Percentiles rank a stretch among this genome's conserved stretches.
phyloP scores from a whole-genome alignment of 2,797 vertebrate genomes.

The Myotis planiceps region DNA sequence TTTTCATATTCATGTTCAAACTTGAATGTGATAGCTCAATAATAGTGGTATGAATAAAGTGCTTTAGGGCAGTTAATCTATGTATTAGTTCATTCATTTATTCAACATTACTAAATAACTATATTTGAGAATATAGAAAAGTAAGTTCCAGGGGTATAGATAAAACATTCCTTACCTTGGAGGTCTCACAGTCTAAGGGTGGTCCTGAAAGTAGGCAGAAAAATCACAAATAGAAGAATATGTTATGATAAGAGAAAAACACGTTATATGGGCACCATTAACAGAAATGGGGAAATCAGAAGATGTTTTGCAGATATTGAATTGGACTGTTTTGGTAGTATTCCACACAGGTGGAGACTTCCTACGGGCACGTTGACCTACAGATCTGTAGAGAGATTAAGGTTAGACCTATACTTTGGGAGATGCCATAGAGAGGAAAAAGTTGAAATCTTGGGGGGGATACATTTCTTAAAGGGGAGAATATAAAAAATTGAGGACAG shows the following conservation, averaged over 20 bases:
- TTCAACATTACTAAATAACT: neutral
- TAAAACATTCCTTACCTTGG: neutral
- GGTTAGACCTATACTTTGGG: neutral
- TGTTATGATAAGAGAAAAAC: neutral
- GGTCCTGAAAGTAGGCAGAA: neutral
- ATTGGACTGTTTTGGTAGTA: neutral
- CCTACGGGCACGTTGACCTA: neutral
- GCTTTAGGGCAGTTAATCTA: neutral
- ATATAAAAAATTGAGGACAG: slow-evolving; percentile 13
- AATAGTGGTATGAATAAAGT: neutral
- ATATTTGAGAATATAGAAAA: neutral
- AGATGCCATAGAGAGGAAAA: neutral
- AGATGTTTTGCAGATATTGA: neutral
- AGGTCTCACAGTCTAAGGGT: neutral
- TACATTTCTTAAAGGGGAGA: neutral
- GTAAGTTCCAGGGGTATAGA: neutral
- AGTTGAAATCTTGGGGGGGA: slow-evolving; percentile 2
- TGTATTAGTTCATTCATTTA: neutral
- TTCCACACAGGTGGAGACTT: neutral
- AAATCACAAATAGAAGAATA: neutral
- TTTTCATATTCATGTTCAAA: slow-evolving; percentile 39
- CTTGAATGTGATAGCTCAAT: neutral
- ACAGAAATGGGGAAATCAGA: neutral
- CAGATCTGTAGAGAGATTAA: neutral
- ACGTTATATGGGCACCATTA: neutral